Evolutionary conservation across 2,113 vertebrate species (phyloP), one percentile per base, ranked within the genome.

Genomic region (Connochaetes taurinus): DNA sequence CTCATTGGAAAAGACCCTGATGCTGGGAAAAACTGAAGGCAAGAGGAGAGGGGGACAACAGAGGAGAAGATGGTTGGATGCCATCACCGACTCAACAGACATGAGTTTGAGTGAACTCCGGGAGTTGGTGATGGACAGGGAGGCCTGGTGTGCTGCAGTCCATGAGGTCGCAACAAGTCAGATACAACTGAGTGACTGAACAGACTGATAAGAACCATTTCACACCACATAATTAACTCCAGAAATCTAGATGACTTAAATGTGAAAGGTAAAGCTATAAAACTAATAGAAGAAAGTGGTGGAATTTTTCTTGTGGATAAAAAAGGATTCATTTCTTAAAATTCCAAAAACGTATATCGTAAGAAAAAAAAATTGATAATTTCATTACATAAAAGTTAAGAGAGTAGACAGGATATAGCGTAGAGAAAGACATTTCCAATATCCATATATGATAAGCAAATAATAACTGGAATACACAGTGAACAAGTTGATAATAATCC

Each of bases 331-430:
- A 53, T 57, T 83, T 91, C 57, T 83, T 58, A 55, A 76, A 87
- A 85, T 92, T 76, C 15, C 64, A 55, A 93, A 87, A 64, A 78
- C 21, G 84, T 33, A 80, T 94, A 85, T 47, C 15, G 10, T 6
- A 47, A 60, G 67, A 52, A 29, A 40, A 87, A 87, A 87, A 74
- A 91, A 9, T 0, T n/a, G 9, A 58, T 12, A 27, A 80, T 92
- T 25, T 71, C 17, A 92, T 47, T 78, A 94, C 8, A 76, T 45
- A 83, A 94, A 96, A 84, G 83, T 92, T 95, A 91, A 89, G 52
- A 80, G 36, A 83, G 80, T 0, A 52, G 21, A 40, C 6, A 96
- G n/a, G 27, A 10, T 74, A 87, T 2, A 78, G 36, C 33, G 12
- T 78, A 25, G 45, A 8, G 87, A 95, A 85, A 86, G 23, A 5